These are phyloP conservation scores for Megathymus violae DNA, from an alignment of 1,140 invertebrate genomes.

Conservation along the genomic window DNA sequence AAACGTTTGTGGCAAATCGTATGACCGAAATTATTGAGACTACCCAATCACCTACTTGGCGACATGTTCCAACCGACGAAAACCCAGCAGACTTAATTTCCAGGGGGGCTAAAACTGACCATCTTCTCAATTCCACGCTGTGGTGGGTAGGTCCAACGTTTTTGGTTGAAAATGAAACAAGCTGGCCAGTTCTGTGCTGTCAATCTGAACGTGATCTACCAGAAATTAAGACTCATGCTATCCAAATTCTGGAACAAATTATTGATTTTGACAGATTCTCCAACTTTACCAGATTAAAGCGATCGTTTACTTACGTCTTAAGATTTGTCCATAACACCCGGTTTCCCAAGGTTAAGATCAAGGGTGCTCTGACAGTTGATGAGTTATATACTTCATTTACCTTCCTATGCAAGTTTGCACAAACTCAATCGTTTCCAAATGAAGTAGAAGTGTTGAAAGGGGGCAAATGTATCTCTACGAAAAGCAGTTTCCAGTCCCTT, in stretches of 20 bases:
- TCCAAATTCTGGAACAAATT: conserved; percentile 1
- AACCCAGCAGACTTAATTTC: conserved; percentile 67
- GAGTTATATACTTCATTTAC: conserved; percentile 39
- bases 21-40: conserved; percentile 57
- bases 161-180: conserved; percentile 6
- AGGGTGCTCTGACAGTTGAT: conserved; percentile 12
- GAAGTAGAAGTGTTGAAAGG: conserved; percentile 35
- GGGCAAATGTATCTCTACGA: conserved; percentile 10
- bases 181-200: conserved; percentile 26
- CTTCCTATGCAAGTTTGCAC: conserved; percentile 38
- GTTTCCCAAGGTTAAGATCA: conserved; percentile 25
- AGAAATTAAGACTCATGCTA: conserved; percentile 14
- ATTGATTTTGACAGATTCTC: conserved; percentile 37
- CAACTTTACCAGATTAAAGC: conserved; percentile 33
- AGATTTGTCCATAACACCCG: conserved; percentile 41
- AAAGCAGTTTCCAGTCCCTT: conserved; percentile 56
- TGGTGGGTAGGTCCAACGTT: conserved; percentile 45
- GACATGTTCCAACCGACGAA: conserved; percentile 50
- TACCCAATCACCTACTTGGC: conserved; percentile 41
- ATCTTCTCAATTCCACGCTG: conserved; percentile 32
- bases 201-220: background rate
- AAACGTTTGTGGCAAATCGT: conserved; percentile 69
- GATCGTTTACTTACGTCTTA: conserved; percentile 32
- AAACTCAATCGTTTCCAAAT: conserved; percentile 38
- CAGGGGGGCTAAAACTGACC: conserved; percentile 43